phyloP scores from a whole-genome alignment of 2,113 vertebrate species.

The Jaculus jaculus region DNA sequence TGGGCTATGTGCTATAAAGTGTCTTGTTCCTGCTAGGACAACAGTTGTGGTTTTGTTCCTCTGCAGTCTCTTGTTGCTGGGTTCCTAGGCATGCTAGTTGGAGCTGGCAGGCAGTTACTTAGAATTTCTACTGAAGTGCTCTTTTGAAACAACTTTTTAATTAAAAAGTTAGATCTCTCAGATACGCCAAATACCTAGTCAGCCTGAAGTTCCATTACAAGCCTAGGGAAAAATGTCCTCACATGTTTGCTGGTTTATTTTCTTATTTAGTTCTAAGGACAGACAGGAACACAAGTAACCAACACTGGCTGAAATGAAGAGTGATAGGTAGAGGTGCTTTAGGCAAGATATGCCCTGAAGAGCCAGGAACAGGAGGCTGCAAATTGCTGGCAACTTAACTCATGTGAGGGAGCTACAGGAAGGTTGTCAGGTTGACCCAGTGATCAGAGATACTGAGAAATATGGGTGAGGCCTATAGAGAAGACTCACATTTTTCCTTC shows the following conservation, averaged over 20 bases:
- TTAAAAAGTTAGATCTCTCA: constrained; percentile 65
- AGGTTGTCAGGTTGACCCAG: background rate
- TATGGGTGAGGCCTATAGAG: background rate
- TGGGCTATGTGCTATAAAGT: background rate
- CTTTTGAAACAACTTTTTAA: constrained; percentile 63
- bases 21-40: background rate
- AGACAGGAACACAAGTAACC: constrained; percentile 74
- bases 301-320: constrained; percentile 60
- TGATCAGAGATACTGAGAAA: background rate
- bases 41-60: constrained; percentile 4
- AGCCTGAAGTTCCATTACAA: constrained; percentile 61
- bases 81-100: background rate
- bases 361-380: background rate
- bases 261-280: constrained; percentile 65
- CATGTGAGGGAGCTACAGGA: background rate
- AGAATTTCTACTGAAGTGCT: constrained; percentile 62
- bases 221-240: constrained; percentile 66
- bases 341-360: constrained; percentile 45
- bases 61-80: background rate
- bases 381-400: background rate
- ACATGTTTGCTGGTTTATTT: constrained; percentile 58
- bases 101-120: constrained; percentile 59
- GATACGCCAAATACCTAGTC: background rate
- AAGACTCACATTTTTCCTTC: background rate
- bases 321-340: constrained; percentile 7